Evolutionary conservation across 2,113 vertebrate genomes (phyloP).

Genomic region (Semnornis frantzii): DNA sequence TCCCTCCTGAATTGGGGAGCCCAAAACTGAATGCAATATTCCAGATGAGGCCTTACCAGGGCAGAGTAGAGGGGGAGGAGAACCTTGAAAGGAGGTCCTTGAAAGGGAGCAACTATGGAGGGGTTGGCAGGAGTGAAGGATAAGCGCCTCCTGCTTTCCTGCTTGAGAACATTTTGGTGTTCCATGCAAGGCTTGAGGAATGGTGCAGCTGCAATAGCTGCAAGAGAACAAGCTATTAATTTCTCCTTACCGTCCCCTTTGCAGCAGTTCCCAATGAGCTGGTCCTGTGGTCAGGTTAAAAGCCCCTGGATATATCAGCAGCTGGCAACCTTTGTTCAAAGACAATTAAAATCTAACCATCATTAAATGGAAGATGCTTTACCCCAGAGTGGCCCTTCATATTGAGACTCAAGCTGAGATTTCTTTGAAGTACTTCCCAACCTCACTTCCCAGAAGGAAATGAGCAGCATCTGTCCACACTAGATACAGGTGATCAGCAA

Average conservation of each 20-base stretch:
- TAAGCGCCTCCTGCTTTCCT: neutral
- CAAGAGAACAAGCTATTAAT: neutral
- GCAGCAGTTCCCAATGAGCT: slow-evolving; percentile 95
- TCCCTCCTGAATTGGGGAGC: too few relatives aligned
- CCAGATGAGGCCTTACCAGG: too few relatives aligned
- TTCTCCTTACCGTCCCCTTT: slow-evolving; percentile 86
- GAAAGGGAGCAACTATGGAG: neutral
- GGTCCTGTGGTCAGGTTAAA: slow-evolving; percentile 98
- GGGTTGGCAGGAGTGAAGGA: neutral
- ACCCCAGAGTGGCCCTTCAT: neutral
- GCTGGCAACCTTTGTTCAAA: slow-evolving; percentile 85
- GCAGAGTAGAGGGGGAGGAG: too few relatives aligned
- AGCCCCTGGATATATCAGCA: slow-evolving; percentile 94
- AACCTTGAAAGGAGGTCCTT: neutral
- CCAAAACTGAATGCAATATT: too few relatives aligned
- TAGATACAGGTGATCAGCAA: rapidly evolving
- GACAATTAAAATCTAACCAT: neutral
- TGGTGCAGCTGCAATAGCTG: neutral
- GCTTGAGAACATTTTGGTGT: neutral
- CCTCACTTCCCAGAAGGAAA: neutral
- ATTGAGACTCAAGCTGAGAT: neutral
- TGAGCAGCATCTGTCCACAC: neutral
- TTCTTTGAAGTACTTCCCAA: neutral
- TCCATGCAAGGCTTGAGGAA: neutral
- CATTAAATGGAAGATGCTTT: neutral